Conservation (phyloP, 2,797 vertebrate species). For the Alosa sapidissima region DNA sequence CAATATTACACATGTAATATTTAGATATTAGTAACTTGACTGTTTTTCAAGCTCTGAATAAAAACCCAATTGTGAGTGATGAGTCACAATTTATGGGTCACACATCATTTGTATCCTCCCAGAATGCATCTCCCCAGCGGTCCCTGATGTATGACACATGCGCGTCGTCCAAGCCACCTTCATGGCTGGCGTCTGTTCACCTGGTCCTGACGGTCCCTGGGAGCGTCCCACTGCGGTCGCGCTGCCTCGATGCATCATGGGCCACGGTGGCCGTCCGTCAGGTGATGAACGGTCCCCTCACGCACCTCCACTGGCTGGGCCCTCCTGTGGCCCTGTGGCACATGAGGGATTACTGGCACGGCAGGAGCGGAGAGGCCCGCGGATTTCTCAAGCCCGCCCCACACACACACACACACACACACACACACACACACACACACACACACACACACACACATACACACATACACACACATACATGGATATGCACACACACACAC, state of each 20-base stretch:
- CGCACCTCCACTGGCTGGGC: background rate
- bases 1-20: too few species aligned
- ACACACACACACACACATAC: background rate
- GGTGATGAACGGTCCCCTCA: slow-evolving; percentile 74
- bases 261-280: slow-evolving; percentile 61
- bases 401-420: background rate
- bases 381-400: background rate
- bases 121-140: background rate
- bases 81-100: background rate
- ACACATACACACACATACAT: background rate
- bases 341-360: slow-evolving; percentile 5
- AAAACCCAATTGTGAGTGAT: background rate
- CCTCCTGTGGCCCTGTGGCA: background rate
- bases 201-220: slow-evolving; percentile 39
- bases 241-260: slow-evolving; percentile 69
- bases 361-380: background rate
- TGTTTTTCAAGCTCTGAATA: background rate
- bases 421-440: too few species aligned
- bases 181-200: slow-evolving; percentile 3
- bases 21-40: background rate
- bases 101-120: background rate
- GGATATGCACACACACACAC: background rate
- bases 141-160: slow-evolving; percentile 23
- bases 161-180: slow-evolving; percentile 32
- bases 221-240: slow-evolving; percentile 57